Evolutionary conservation across 2,797 vertebrate genomes (phyloP), one percentile per base, ranked within the genome.

Genomic region (Otolemur crassicaudatus): DNA sequence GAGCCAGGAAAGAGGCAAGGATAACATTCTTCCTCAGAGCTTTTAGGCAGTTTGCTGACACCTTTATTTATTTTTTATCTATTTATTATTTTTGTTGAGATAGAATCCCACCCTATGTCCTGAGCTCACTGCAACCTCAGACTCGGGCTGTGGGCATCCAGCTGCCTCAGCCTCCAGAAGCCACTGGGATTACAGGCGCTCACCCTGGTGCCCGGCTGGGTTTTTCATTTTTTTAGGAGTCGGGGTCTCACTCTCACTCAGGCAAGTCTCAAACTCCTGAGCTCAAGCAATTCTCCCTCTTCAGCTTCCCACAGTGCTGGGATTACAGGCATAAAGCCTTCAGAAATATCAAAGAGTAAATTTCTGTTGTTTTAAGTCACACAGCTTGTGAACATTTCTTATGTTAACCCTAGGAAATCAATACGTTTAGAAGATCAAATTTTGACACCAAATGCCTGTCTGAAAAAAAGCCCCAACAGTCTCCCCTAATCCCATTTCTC

Each of bases 371-470:
- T 77, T 93, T 20, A 90, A 92, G 17, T 34, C 46, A 83, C 56
- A 31, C 37, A 87, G 16, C 5, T 90, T 40, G 40, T 81, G 43
- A 67, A 90, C 14, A 94, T 84, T 92, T 92, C 2, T 92, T 63
- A 69, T 25, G 20, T 91, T n/a, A 95, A 20, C 61, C 37, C 27
- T 31, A 49, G n/a, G 34, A 90, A 95, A 79, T 37, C 10, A 70
- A 85, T 72, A 53, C 34, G 53, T 34, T 13, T 12, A 77, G 23
- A 27, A 77, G 16, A 81, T 80, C 14, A 29, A 46, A 53, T 7
- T 84, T 67, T 67, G 70, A 84, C 83, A 60, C n/a, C 40, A 95
- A 70, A 90, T 69, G 43, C 63, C n/a, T 86, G 20, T 80, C 53
- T 91, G 37, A 76, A 81, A 27, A 92, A 29, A 29, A 72, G 34